Evolutionary conservation across 2,888 invertebrate genomes (phyloP).

Genomic region (Cheilosia vulpina): DNA sequence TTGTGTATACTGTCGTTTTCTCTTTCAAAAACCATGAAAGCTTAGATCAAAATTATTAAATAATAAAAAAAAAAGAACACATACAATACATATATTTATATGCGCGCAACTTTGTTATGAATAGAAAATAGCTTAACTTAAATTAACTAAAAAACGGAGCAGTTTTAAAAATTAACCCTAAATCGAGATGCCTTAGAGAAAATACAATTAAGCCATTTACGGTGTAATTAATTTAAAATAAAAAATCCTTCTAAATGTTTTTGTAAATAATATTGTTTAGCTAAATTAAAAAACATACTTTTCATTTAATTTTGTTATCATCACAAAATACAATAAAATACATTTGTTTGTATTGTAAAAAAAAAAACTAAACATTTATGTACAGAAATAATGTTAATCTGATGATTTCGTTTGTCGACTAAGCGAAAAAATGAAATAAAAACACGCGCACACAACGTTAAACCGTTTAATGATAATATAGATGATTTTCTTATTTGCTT

Average conservation of each 20-base stretch:
- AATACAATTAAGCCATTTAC: constrained; percentile 1
- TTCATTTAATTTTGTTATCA: constrained; percentile 40
- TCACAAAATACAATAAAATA: constrained; percentile 53
- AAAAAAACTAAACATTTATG: constrained; percentile 56
- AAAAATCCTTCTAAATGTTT: constrained; percentile 54
- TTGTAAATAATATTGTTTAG: constrained; percentile 28
- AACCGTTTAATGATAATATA: constrained; percentile 1
- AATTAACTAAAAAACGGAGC: constrained; percentile 65
- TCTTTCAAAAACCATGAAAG: constrained; percentile 2
- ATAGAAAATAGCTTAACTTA: constrained; percentile 61
- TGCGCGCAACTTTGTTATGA: constrained; percentile 36
- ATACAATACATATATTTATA: constrained; percentile 27
- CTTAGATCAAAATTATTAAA: neutral
- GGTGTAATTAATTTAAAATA: constrained; percentile 46
- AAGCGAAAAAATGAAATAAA: constrained; percentile 25
- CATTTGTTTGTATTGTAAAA: constrained; percentile 31
- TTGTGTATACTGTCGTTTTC: constrained; percentile 26
- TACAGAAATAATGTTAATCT: constrained; percentile 52
- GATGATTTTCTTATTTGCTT: constrained; percentile 36
- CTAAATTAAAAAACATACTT: constrained; percentile 42
- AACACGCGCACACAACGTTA: constrained; percentile 54
- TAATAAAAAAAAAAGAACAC: constrained; percentile 33
- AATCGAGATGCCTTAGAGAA: constrained; percentile 30
- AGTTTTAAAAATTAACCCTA: constrained; percentile 62
- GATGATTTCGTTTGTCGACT: constrained; percentile 26